Evolutionary conservation across 1,140 invertebrate genomes (phyloP), one percentile per base, ranked within the genome.

Genomic region (Trichonephila inaurata): DNA sequence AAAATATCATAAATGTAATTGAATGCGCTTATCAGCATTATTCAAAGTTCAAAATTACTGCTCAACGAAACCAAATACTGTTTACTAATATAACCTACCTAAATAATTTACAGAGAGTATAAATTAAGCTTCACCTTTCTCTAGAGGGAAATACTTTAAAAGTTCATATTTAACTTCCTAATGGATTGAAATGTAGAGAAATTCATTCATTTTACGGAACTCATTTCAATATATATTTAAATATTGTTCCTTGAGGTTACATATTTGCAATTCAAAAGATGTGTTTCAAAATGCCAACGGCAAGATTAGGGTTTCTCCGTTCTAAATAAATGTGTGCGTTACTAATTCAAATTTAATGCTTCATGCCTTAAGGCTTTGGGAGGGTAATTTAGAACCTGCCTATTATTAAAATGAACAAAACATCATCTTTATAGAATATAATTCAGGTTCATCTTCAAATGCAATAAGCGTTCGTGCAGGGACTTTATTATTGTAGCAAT

Each of bases 371-470:
- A 40, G n/a, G 14, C 21, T 28, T 66, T 5, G 10, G 19, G 21
- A 18, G 64, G 64, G 24, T 14, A 62, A 87, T 28, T 87, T 62
- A 87, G 60, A 51, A 72, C 33, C 40, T 69, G 16, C 14, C 16
- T n/a, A 51, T 51, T 89, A 72, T 89, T 89, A 89, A 89, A 51
- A 89, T 72, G 19, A 89, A 72, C 33, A 24, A 58, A 72, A 51
- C 1, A 89, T 89, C 62, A 89, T 16, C n/a, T 72, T 51, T 72
- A 7, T 12, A 7, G 8, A 72, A 24, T 21, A 24, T 64, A 58
- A 33, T 18, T 19, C 21, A 24, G 24, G n/a, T 24, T 4, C 18
- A 33, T 1, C 7, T 77, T 77, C 16, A 33, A 33, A 33, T 77
- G 28, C 16, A 40, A 7, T 77, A 18, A 2, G 4, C 8, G 10